phyloP scores from a whole-genome alignment of 2,113 vertebrate species.

The Meriones unguiculatus region DNA sequence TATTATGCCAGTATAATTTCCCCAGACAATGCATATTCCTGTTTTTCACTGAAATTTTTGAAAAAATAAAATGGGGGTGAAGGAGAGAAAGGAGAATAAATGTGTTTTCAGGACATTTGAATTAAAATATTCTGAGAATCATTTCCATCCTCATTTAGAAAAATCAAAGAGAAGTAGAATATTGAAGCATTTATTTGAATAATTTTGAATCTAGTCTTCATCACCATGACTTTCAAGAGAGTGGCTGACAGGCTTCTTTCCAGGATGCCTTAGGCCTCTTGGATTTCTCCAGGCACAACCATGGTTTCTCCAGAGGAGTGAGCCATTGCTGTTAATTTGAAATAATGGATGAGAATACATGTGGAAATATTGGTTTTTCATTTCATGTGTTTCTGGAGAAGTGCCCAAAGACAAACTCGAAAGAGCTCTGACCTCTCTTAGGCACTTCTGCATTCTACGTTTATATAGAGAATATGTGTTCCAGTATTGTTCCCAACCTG shows the following conservation, averaged over 20 bases:
- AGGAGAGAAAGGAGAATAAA: constrained; percentile 44
- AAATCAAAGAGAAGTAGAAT: constrained; percentile 63
- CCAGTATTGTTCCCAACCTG: no score
- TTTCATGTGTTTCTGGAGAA: not conserved
- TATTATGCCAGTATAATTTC: constrained; percentile 70
- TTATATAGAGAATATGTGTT: not conserved
- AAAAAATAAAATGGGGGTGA: constrained; percentile 33
- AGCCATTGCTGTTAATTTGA: not conserved
- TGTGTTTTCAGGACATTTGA: constrained; percentile 59
- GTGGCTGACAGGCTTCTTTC: not conserved
- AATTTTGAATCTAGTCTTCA: not conserved
- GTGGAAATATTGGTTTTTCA: not conserved
- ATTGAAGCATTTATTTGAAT: constrained; percentile 51
- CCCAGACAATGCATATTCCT: constrained; percentile 54
- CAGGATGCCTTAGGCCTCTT: not conserved
- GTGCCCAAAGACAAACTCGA: not conserved
- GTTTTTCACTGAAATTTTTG: constrained; percentile 58
- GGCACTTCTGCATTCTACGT: not conserved
- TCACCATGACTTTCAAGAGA: not conserved
- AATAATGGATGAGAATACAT: not conserved
- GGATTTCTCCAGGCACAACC: not conserved
- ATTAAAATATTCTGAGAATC: constrained; percentile 56
- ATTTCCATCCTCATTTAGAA: constrained; percentile 62
- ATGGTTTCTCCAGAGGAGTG: not conserved
- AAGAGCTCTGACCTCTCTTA: not conserved